A percentile compares a stretch with the other conserved stretches of the same genome.
These are phyloP conservation scores for Scartelaos histophorus DNA, from an alignment of 2,113 vertebrate species.

Conservation along the genomic window DNA sequence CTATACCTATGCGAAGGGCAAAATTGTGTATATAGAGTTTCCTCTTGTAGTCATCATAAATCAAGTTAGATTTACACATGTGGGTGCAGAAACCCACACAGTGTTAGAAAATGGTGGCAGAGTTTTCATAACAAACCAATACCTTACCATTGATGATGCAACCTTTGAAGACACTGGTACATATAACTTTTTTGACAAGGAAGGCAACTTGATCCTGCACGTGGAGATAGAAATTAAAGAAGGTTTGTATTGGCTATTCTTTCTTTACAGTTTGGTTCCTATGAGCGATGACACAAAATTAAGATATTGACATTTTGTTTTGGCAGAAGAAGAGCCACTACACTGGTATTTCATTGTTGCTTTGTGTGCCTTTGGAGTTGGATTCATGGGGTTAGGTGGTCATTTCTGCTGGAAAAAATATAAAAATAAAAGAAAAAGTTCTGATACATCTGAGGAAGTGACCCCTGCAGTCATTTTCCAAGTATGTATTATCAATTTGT, in stretches of 20 bases:
- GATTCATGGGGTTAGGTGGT: slow-evolving; percentile 15
- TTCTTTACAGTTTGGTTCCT: background rate
- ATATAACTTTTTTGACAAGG: slow-evolving; percentile 34
- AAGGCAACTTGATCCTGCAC: slow-evolving; percentile 21
- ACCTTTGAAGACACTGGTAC: slow-evolving; percentile 9
- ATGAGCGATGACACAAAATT: background rate
- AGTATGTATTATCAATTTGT: slow-evolving; percentile 21
- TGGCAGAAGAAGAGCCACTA: background rate
- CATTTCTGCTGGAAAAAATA: slow-evolving; percentile 43
- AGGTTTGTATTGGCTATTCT: slow-evolving; percentile 22
- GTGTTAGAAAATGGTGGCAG: background rate
- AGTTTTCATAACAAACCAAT: fast-evolving
- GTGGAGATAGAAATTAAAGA: fast-evolving
- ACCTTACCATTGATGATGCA: background rate
- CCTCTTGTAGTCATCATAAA: fast-evolving
- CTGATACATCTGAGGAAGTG: background rate
- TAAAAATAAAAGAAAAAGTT: slow-evolving; percentile 8
- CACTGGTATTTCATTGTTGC: background rate
- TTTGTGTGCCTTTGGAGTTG: background rate
- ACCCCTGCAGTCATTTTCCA: slow-evolving; percentile 13
- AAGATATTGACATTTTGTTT: background rate
- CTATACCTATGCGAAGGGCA: fast-evolving
- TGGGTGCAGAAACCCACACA: fast-evolving
- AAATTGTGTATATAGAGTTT: fast-evolving
- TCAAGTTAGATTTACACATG: slow-evolving; percentile 14